Percentiles rank a stretch among this genome's conserved stretches.
Conservation (phyloP, 2,888 invertebrate genomes). For the Hermaeophaga mercurialis region DNA sequence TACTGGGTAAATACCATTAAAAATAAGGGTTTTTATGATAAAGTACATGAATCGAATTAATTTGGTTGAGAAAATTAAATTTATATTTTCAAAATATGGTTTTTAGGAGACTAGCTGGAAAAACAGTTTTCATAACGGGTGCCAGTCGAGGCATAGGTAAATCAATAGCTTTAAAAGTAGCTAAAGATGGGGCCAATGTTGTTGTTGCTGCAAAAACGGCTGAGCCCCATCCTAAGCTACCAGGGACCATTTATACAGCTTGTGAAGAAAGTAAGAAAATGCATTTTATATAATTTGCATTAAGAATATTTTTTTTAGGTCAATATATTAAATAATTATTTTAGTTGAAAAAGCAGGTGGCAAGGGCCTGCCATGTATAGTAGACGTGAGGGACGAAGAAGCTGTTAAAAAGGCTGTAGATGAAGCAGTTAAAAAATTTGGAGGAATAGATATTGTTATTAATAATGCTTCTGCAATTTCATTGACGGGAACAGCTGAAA, state of each 20-base stretch:
- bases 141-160: slow-evolving; percentile 97
- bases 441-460: slow-evolving; percentile 92
- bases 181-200: slow-evolving; percentile 90
- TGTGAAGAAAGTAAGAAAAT: slow-evolving; percentile 89
- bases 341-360: slow-evolving; percentile 86
- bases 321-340: slow-evolving; percentile 41
- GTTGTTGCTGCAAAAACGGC: slow-evolving; percentile 92
- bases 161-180: slow-evolving; percentile 90
- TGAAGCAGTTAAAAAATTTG: slow-evolving; percentile 81
- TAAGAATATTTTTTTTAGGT: too few species aligned
- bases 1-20: too few species aligned
- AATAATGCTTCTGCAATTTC: slow-evolving; percentile 98
- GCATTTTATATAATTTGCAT: too few species aligned
- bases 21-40: too few species aligned
- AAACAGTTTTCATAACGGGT: slow-evolving; percentile 93
- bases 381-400: slow-evolving; percentile 85
- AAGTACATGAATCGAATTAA: too few species aligned
- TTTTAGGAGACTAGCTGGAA: slow-evolving; percentile 76
- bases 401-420: slow-evolving; percentile 75
- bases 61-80: too few species aligned
- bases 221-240: slow-evolving; percentile 86
- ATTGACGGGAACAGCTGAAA: slow-evolving; percentile 77
- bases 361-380: slow-evolving; percentile 82
- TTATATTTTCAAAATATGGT: too few species aligned
- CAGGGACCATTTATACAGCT: slow-evolving; percentile 90